Base-by-base conservation (phyloP, 2,888 invertebrate genomes). In the Chrysopilus asiliformis region DNA sequence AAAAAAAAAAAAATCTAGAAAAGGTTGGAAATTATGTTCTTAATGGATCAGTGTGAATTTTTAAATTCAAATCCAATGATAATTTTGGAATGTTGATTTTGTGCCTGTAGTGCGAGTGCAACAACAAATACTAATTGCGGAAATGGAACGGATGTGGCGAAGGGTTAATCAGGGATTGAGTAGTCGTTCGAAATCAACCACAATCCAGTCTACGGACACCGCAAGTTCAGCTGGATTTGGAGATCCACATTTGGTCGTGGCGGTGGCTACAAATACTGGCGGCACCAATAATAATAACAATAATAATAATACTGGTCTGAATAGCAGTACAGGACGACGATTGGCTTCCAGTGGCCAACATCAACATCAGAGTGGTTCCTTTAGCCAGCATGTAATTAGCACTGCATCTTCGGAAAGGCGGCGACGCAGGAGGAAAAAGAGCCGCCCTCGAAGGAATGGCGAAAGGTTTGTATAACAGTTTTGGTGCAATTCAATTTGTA, bases 111-210 rank as follows among this genome's bases (percentile, higher is more conserved):
- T n/a, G n/a, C n/a, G n/a, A n/a, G n/a, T n/a, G n/a, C n/a, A n/a
- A n/a, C n/a, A n/a, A n/a, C n/a, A n/a, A n/a, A n/a, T n/a, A n/a
- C n/a, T n/a, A n/a, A n/a, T n/a, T n/a, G n/a, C n/a, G n/a, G n/a
- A 34, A 38, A 63, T 63, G 62, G 62, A 63, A 46, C 58, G 61
- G 43, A 60, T 63, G 60, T 63, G 62, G 62, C 58, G 62, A 39
- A 62, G 60, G 52, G 60, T 63, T 34, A 62, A 62, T 52, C 61
- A 62, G 47, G 62, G 62, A 40, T 52, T 63, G 43, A 48, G 51
- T 12, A 51, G 51, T 22, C 56, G 56, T 40, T 53, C 55, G 13
- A 45, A 53, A 10, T 46, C 51, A 33, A 51, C 53, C 5, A 14
- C 30, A 27, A 49, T 54, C 10, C 55, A 53, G 40, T 57, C 59